Percentiles rank a stretch among this genome's conserved stretches.
Conservation (phyloP, 2,888 invertebrate genomes). For the Achlya flavicornis region DNA sequence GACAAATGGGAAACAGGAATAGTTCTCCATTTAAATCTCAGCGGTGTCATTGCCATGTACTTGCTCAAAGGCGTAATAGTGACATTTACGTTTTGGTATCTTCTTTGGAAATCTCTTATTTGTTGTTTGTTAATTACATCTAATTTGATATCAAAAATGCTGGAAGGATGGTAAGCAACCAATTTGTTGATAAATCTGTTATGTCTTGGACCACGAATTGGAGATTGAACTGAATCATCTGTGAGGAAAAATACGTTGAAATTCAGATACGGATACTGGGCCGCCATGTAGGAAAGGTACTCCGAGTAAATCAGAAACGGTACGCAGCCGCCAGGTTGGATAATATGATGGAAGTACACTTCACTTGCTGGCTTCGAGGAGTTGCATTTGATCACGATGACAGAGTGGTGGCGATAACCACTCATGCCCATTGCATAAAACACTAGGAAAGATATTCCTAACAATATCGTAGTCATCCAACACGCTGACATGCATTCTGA, state of each 20-base stretch:
- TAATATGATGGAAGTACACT: constrained; percentile 64
- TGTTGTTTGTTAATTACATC: constrained; percentile 50
- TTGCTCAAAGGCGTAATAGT: constrained; percentile 63
- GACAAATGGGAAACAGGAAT: constrained; percentile 69
- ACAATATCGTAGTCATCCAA: constrained; percentile 70
- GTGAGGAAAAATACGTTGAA: constrained; percentile 66
- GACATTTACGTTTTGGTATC: constrained; percentile 71
- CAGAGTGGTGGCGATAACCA: constrained; percentile 54
- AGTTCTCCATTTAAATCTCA: constrained; percentile 75
- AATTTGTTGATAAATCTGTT: constrained; percentile 51
- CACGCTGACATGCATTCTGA: constrained; percentile 72
- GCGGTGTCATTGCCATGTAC: constrained; percentile 77
- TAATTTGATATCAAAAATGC: constrained; percentile 31
- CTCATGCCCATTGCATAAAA: constrained; percentile 66
- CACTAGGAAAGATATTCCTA: constrained; percentile 65
- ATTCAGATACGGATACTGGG: constrained; percentile 55
- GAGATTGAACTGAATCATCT: constrained; percentile 56
- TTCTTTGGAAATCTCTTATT: constrained; percentile 53
- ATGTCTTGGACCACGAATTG: constrained; percentile 40
- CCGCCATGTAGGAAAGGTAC: constrained; percentile 61
- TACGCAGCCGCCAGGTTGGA: constrained; percentile 48
- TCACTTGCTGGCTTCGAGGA: constrained; percentile 53
- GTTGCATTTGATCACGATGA: constrained; percentile 57
- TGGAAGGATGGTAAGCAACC: constrained; percentile 38
- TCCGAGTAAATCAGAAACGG: constrained; percentile 55